Conservation (phyloP, 2,797 vertebrate genomes). For the Hyperoplus lanceolatus region DNA sequence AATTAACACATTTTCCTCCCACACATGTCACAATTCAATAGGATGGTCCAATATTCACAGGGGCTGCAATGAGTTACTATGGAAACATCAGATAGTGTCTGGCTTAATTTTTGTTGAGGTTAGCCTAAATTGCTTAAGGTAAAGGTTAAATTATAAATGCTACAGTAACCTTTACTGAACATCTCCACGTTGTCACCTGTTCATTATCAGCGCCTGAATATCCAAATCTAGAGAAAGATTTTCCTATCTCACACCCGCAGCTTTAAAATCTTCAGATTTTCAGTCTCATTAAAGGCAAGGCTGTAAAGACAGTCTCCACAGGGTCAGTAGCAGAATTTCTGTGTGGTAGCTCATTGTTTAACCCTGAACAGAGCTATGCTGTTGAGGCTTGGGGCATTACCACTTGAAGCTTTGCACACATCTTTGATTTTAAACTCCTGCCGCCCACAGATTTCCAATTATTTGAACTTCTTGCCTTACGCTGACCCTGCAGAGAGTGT, state of each 20-base stretch:
- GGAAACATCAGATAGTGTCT: constrained; percentile 11
- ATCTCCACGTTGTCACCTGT: neutral
- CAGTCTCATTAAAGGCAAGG: neutral
- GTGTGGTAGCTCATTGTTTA: constrained; percentile 34
- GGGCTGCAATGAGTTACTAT: constrained; percentile 14
- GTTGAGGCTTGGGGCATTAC: constrained; percentile 40
- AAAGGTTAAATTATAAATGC: constrained; percentile 1
- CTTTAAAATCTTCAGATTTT: constrained; percentile 14
- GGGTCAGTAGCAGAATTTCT: constrained; percentile 12
- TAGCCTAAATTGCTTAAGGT: neutral
- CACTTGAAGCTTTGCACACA: constrained; percentile 32
- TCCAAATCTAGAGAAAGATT: neutral
- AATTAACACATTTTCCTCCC: neutral
- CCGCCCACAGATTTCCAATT: constrained; percentile 32
- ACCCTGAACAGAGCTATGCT: constrained; percentile 8
- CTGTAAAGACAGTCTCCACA: constrained; percentile 12
- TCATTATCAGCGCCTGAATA: constrained; percentile 5
- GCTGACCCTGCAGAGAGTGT: constrained; percentile 42
- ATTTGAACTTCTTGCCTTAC: constrained; percentile 22
- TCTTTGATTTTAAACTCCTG: constrained; percentile 24
- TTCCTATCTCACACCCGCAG: neutral
- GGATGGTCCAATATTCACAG: neutral
- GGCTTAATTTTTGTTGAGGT: neutral
- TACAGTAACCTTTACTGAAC: constrained; percentile 6
- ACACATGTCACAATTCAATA: neutral